Evolutionary conservation across 2,797 vertebrate genomes (phyloP).

Genomic region (Muscicapa comitata): DNA sequence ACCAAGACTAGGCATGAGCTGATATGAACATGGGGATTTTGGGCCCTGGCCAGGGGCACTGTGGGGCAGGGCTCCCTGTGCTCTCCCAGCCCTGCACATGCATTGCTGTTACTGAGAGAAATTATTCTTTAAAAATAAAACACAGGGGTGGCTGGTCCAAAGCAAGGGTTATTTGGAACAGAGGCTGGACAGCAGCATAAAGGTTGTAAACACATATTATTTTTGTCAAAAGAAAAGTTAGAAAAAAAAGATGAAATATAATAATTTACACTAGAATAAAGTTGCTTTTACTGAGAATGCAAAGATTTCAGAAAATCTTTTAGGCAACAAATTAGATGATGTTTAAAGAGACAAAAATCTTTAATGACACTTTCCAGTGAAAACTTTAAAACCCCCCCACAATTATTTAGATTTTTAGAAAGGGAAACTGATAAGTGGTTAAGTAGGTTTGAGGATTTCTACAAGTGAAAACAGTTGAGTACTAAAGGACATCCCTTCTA

Average conservation of each 20-base stretch:
- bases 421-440: neutral
- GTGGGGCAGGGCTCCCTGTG: neutral
- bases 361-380: neutral
- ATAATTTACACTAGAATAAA: neutral
- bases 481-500: neutral
- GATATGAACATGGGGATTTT: rapidly evolving
- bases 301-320: neutral
- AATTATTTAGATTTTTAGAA: neutral
- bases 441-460: neutral
- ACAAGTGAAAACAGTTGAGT: neutral
- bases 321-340: neutral
- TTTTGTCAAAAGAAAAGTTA: neutral
- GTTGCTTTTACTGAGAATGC: neutral
- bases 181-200: neutral
- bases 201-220: neutral
- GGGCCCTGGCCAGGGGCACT: neutral
- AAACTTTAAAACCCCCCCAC: rapidly evolving
- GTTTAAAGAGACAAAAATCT: neutral
- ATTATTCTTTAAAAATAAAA: neutral
- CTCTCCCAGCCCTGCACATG: neutral
- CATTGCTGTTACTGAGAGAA: neutral
- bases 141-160: too few relatives aligned
- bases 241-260: neutral
- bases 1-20: neutral
- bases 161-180: neutral